Evolutionary conservation across 2,113 vertebrate genomes (phyloP).

Genomic region (Callionymus lyra): DNA sequence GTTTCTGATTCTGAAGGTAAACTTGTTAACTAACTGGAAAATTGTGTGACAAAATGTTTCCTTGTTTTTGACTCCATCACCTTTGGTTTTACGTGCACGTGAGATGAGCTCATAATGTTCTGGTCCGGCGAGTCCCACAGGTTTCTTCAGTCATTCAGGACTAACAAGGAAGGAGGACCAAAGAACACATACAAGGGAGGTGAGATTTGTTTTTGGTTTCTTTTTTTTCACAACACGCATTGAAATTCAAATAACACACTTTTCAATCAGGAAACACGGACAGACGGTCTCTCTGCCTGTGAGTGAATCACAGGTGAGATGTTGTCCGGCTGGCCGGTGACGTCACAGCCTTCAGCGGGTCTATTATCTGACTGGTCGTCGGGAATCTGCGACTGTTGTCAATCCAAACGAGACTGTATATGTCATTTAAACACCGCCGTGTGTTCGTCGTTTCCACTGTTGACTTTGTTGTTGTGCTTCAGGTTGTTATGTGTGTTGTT

Average conservation of each 20-base stretch:
- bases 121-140: too few relatives aligned
- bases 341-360: constrained; percentile 6
- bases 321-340: constrained; percentile 2
- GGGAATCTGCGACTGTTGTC: constrained; percentile 26
- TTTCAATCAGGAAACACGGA: too few relatives aligned
- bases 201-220: neutral
- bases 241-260: too few relatives aligned
- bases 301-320: neutral
- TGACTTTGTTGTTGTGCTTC: neutral
- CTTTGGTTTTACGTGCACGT: too few relatives aligned
- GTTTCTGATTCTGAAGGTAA: too few relatives aligned
- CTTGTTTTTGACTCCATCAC: too few relatives aligned
- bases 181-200: neutral
- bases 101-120: too few relatives aligned
- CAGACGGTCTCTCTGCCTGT: too few relatives aligned
- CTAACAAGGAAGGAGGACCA: too few relatives aligned
- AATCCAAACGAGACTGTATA: constrained; percentile 13
- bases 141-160: neutral
- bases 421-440: neutral
- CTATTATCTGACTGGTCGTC: constrained; percentile 3
- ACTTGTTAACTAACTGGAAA: too few relatives aligned
- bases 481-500: constrained; percentile 48
- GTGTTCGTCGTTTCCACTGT: neutral
- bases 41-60: too few relatives aligned
- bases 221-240: too few relatives aligned